A percentile compares a stretch with the other conserved stretches of the same genome.
phyloP scores from a whole-genome alignment of 2,113 vertebrate species.

The Sander lucioperca region DNA sequence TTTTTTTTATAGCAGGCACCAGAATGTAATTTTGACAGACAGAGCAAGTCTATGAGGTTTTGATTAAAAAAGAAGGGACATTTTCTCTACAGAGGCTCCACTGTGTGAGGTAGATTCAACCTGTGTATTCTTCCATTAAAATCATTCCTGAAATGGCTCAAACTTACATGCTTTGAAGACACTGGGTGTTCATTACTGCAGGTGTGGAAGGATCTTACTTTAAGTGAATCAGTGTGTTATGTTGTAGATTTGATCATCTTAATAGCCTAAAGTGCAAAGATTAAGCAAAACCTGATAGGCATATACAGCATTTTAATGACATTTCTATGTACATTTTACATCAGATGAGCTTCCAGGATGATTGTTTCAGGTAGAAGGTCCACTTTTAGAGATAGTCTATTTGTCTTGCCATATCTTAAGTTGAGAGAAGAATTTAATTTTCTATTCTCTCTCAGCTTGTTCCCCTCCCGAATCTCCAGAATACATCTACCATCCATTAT shows the following conservation, averaged over 20 bases:
- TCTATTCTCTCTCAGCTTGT: neutral
- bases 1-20: slow-evolving; percentile 4
- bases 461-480: neutral
- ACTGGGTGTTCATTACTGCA: neutral
- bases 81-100: neutral
- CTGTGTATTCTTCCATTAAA: neutral
- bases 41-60: slow-evolving; percentile 1
- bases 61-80: neutral
- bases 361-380: neutral
- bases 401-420: neutral
- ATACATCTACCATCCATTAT: neutral
- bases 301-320: neutral
- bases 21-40: neutral
- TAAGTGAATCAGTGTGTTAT: neutral
- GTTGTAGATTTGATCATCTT: neutral
- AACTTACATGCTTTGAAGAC: neutral
- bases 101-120: neutral
- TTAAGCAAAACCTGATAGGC: neutral
- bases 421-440: too few relatives aligned
- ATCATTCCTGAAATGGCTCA: neutral
- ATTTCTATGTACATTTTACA: neutral
- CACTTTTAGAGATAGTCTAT: neutral
- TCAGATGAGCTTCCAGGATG: neutral
- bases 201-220: neutral
- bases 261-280: neutral